Conservation (phyloP, 2,113 vertebrate genomes). For the Seriola dumerili region DNA sequence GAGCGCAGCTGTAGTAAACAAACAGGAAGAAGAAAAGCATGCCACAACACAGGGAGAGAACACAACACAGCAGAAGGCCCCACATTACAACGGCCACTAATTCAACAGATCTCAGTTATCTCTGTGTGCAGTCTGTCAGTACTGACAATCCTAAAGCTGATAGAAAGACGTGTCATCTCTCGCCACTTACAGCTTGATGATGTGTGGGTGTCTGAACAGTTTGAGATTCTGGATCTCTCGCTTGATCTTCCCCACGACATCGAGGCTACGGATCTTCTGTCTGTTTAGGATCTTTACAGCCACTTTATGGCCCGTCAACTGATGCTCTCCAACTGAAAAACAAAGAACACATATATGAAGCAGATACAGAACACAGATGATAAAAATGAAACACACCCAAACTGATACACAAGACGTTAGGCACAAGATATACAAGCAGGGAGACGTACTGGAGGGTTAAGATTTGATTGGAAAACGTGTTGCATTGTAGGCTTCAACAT, state of each 20-base stretch:
- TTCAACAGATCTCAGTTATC: not conserved
- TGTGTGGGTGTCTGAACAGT: constrained; percentile 98
- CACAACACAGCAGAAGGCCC: constrained; percentile 6
- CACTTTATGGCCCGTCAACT: constrained; percentile 97
- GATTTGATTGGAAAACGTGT: constrained; percentile 7
- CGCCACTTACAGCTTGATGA: constrained; percentile 97
- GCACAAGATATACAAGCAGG: not conserved
- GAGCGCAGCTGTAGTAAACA: constrained; percentile 59
- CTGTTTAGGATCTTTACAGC: constrained; percentile 99
- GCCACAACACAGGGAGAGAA: constrained; percentile 31
- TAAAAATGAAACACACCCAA: not conserved
- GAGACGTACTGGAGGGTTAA: not conserved
- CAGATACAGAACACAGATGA: not conserved
- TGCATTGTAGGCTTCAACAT: not conserved
- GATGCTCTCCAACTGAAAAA: constrained; percentile 94
- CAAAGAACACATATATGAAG: constrained; percentile 60
- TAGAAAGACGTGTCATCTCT: not conserved
- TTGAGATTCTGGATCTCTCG: constrained; percentile 99
- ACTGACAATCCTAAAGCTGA: not conserved
- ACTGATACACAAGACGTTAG: not conserved
- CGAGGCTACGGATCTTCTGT: constrained; percentile 98
- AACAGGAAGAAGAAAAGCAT: constrained; percentile 39
- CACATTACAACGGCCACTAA: constrained; percentile 8
- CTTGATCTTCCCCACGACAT: constrained; percentile 99
- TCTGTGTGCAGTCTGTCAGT: not conserved